Conservation (phyloP, 2,888 invertebrate genomes). For the Stenurella melanura region DNA sequence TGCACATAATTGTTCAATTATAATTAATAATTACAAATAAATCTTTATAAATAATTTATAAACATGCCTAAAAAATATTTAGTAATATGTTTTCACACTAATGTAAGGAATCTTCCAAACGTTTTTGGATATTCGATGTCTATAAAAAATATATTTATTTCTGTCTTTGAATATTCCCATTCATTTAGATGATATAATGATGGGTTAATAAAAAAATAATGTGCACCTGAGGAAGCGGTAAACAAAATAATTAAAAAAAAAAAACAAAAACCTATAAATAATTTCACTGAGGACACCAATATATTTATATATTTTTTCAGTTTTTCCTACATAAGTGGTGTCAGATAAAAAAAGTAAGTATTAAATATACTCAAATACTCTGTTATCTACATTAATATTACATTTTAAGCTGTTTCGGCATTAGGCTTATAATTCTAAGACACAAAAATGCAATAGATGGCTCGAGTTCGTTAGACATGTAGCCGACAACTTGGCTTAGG, state of each 20-base stretch:
- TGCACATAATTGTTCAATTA: no score
- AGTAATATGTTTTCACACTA: no score
- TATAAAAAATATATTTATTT: no score
- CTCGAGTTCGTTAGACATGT: conserved; percentile 13
- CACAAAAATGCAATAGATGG: conserved; percentile 14
- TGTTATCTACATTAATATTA: conserved; percentile 33
- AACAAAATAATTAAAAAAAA: neutral
- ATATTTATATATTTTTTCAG: conserved; percentile 7
- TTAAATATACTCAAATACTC: conserved; percentile 12
- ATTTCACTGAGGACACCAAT: conserved; percentile 19
- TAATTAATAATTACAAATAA: no score
- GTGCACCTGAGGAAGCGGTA: conserved; percentile 22
- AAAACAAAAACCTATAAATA: conserved; percentile 14
- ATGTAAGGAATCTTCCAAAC: no score
- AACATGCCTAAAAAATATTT: no score
- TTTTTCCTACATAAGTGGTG: conserved; percentile 21
- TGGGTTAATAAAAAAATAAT: conserved; percentile 4
- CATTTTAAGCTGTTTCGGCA: conserved; percentile 23
- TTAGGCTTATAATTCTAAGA: conserved; percentile 21
- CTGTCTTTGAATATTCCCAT: conserved; percentile 17
- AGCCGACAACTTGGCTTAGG: conserved; percentile 34
- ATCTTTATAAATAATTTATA: no score
- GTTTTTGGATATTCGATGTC: no score
- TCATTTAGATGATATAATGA: neutral
- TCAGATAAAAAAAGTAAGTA: conserved; percentile 16